Evolutionary conservation across 64 coral and sea anemone species (phyloP), one percentile per base, ranked within the genome.

Genomic region (Exaiptasia diaphana): DNA sequence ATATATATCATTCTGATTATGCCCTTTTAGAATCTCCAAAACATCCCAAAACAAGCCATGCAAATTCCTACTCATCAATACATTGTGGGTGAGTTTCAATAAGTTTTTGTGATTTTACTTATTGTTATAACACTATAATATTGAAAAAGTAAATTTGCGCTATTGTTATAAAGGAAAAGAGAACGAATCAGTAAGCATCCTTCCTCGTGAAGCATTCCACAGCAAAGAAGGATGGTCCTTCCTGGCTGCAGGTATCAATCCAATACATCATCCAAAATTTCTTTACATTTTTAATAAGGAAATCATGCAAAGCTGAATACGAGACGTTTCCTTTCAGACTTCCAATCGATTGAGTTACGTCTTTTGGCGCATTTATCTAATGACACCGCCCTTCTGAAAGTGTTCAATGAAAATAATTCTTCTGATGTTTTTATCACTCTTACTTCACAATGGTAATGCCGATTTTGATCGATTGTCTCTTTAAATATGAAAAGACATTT

Each of bases 271-370:
- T 34, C 27, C 14, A 38, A 33, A 10, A 67, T 67, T 33, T 33
- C 14, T 5, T 35, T 9, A 67, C 14, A 33, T 0, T 30, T 67
- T 67, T 46, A 46, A 46, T 8, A 6, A 46, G 15, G 43, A 15
- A 46, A 46, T 46, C 6, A 7, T 8, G 43, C 43, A 46, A 6
- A 15, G 43, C 43, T 46, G 15, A 46, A 7, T 6, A 46, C 15
- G 5, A 46, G 5, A n/a, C n/a, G n/a, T n/a, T 45, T 46, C 40
- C 15, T 83, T 38, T 9, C 31, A 97, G 93, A 97, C 79, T 97
- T 97, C 37, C 93, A 91, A 21, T 86, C 87, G 23, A 97, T 97
- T 48, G 93, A 97, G 38, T 50, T 97, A 35, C 67, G 93, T 10
- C 73, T 97, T 22, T 78, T 97, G 18, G 88, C 93, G 34, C 87